Base-by-base conservation (phyloP, 2,113 vertebrate genomes). In the Chunga burmeisteri region DNA sequence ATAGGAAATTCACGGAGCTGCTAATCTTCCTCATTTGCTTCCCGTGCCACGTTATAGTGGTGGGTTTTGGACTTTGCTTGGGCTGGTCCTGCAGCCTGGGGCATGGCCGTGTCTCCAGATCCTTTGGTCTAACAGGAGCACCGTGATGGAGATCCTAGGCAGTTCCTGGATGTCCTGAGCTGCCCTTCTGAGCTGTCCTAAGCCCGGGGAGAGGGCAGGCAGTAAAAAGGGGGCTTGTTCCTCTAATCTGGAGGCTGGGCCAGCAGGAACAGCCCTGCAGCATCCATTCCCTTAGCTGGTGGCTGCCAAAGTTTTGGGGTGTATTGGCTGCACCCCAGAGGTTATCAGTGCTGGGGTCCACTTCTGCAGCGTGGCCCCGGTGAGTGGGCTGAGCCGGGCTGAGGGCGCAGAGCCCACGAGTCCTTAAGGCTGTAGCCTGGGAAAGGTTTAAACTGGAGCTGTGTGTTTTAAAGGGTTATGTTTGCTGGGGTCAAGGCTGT, bases 281-380 rank as follows among this genome's bases (percentile, higher is more conserved):
- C 36, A 68, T 74, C 71, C 14, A 15, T 50, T 58, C 47, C 29
- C 32, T 68, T 85, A 59, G 30, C 46, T 56, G 42, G 15, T 49
- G 56, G 55, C 61, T 96, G 52, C 47, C 79, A 27, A 11, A 79
- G 14, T 10, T 42, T 27, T 59, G 58, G 36, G 18, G 9, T 7
- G 2, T 47, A 44, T 42, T 90, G 22, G 25, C 42, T 47, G n/a
- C 36, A 71, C 4, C 40, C 29, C 46, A 44, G 53, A 72, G 9
- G 3, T 3, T 30, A 21, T 46, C 30, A 4, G n/a, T 36, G 65
- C 65, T 62, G 50, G 36, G 61, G 22, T 26, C 49, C 21, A 16
- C 16, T 30, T 65, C 49, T 26, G 49, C 2, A 0, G 16, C 36
- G 22, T 12, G 4, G 46, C 50, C 44, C 18, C 5, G 1, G 15